Evolutionary conservation across 2,888 invertebrate species (phyloP), one percentile per base, ranked within the genome.

Genomic region (Lymantria dispar): DNA sequence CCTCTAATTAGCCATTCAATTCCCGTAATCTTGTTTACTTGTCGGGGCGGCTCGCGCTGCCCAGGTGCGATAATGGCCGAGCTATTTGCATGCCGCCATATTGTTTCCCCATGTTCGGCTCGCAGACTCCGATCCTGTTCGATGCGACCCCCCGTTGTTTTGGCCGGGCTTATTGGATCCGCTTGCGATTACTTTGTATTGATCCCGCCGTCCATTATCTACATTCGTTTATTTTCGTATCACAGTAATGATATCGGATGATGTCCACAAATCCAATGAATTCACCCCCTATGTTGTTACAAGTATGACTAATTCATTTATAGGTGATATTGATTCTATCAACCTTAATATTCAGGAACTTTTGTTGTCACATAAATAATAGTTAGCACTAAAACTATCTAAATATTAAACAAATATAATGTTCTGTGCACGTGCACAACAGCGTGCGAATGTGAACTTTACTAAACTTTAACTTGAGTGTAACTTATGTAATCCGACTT

Each of bases 11-110:
- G 90, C 85, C 87, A 90, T 90, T 91, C 91, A 87, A 88, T 90
- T 87, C 89, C 85, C 90, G 90, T 90, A 90, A 89, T 90, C 87
- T 90, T 91, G 90, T 90, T 90, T 88, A 87, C 89, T 86, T 85
- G 88, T 75, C 80, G 85, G 78, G 71, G 76, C 74, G 77, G 79
- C 78, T 76, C 77, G 74, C 75, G 82, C 87, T 86, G 88, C 82
- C 87, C 91, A 90, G 91, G 91, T 91, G 91, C 87, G 90, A 90
- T 91, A 91, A 91, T 91, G 87, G 91, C 85, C 83, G 83, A 78
- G 87, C 85, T 89, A 91, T 91, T 91, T 91, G 90, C 90, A 91
- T 91, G 91, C 90, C 88, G 90, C 90, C 90, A 90, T 91, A 88
- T 87, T 90, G 90, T 85, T 86, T 85, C 79, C 83, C 89, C 85